Evolutionary conservation across 1,140 invertebrate species (phyloP).

Genomic region (Eufriesea mexicana): DNA sequence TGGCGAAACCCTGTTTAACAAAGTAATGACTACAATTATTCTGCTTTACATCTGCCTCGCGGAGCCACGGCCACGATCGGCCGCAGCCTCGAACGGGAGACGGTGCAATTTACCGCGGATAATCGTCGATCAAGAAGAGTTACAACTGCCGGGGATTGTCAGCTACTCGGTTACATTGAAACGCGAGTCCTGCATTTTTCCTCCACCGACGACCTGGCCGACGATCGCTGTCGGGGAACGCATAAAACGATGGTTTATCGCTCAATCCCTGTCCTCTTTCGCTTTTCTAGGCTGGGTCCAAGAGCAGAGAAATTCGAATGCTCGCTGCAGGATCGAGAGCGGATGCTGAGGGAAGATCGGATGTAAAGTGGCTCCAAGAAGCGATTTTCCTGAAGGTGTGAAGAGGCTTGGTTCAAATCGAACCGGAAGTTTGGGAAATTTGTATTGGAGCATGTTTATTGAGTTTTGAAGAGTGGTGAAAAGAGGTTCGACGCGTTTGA

Average conservation of each 20-base stretch:
- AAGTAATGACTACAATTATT: slow-evolving; percentile 69
- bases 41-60: slow-evolving; percentile 58
- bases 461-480: too few species aligned
- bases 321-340: too few species aligned
- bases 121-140: slow-evolving; percentile 64
- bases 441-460: too few species aligned
- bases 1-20: slow-evolving; percentile 66
- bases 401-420: too few species aligned
- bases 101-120: slow-evolving; percentile 58
- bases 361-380: too few species aligned
- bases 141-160: slow-evolving; percentile 55
- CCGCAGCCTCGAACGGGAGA: not conserved
- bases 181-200: not conserved
- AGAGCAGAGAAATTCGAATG: not conserved
- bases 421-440: too few species aligned
- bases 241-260: not conserved
- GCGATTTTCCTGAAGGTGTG: too few species aligned
- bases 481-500: too few species aligned
- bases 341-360: too few species aligned
- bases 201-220: not conserved
- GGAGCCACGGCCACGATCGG: slow-evolving; percentile 9
- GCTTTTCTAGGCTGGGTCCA: not conserved
- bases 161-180: slow-evolving; percentile 37
- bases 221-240: not conserved
- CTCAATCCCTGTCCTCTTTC: not conserved